Base-by-base conservation (phyloP, 2,113 vertebrate species). In the Myrmophylax atrothorax region DNA sequence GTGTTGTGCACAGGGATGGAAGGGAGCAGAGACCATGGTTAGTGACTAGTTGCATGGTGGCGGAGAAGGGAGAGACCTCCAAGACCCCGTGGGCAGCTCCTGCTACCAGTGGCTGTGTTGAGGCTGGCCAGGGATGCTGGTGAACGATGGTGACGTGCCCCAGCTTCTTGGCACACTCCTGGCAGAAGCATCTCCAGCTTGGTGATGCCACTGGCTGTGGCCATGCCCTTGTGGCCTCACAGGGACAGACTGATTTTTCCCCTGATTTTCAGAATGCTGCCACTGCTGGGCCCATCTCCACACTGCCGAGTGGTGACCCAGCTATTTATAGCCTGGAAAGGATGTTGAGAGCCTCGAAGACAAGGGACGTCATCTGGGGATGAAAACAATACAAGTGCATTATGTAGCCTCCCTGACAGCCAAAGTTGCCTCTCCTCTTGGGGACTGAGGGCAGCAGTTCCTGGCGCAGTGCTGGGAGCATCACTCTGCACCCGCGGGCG, bases 141-240 rank as follows among this genome's bases (percentile, higher is more conserved):
- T 1, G 19, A 0, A 8, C 1, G 0, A 29, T 1, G 10, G 49
- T 7, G 64, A 28, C 0, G 1, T 1, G 8, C 7, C 59, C 40
- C 28, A 22, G 66, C 59, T 50, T 47, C 64, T 56, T 0, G 0
- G 46, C 70, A 49, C 25, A 25, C 53, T 47, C 49, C 49, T 3
- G 6, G 55, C 55, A 47, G 58, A 14, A 12, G 15, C 0, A 0
- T 1, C 2, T 5, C 91, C 14, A 31, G 29, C 78, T 50, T 3
- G 0, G 5, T 19, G 53, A 3, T 15, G 35, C 60, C 8, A 11
- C 12, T 0, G 12, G 42, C 73, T 18, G 28, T 52, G 10, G 4
- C 59, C 0, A 0, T 63, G 63, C 47, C 68, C 47, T 67, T 18
- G 67, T 20, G 0, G 37, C 3, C 49, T 60, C 58, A 0, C 0